A percentile compares a stretch with the other conserved stretches of the same genome.
These are phyloP conservation scores for Cnemophilus loriae DNA, from an alignment of 2,113 vertebrate species.

Conservation along the genomic window DNA sequence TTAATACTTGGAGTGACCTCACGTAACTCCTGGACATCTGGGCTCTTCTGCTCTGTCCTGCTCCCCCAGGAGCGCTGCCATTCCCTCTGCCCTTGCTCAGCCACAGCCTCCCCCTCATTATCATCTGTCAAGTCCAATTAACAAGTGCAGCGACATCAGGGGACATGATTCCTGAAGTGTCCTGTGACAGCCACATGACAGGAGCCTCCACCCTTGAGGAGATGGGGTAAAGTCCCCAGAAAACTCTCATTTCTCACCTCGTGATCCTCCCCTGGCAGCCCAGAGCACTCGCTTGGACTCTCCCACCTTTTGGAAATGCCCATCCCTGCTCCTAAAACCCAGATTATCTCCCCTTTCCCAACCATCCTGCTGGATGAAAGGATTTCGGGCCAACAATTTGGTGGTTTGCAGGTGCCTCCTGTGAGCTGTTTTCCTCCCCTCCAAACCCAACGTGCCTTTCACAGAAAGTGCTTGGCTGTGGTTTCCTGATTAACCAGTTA, in stretches of 20 bases:
- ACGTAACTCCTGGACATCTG: neutral
- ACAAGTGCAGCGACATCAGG: neutral
- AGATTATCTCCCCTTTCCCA: neutral
- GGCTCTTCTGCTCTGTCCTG: neutral
- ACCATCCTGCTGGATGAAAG: neutral
- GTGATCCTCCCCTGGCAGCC: neutral
- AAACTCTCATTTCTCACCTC: neutral
- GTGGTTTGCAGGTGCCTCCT: neutral
- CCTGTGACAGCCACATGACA: neutral
- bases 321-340: neutral
- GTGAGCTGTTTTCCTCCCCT: neutral
- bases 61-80: neutral
- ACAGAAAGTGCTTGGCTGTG: neutral
- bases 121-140: constrained; percentile 40
- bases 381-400: neutral
- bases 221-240: neutral
- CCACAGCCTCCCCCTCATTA: constrained; percentile 4
- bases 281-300: too few species aligned
- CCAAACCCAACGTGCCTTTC: neutral
- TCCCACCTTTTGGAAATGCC: neutral
- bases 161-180: neutral
- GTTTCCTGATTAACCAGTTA: constrained; percentile 1
- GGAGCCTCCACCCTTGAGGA: neutral
- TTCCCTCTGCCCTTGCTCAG: neutral
- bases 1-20: neutral